Percentiles rank a stretch among this genome's conserved stretches.
phyloP scores from a whole-genome alignment of 2,113 vertebrate species.

The Otolemur garnettii region DNA sequence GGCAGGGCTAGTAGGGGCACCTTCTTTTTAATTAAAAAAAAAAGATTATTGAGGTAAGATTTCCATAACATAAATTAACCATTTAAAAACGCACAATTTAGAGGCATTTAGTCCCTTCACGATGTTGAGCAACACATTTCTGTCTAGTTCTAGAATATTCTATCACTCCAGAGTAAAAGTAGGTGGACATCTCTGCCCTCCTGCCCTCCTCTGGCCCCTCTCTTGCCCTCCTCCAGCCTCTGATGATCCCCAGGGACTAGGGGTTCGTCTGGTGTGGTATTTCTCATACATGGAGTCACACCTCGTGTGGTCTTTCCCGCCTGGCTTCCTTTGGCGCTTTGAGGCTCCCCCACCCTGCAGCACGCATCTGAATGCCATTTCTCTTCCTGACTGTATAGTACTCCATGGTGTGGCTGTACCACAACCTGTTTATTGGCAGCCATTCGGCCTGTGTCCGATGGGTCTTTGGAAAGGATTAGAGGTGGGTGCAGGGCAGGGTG shows the following conservation, averaged over 20 bases:
- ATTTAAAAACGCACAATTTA: not conserved
- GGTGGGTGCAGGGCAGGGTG: not conserved
- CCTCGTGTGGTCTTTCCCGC: accelerated
- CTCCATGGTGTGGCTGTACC: accelerated
- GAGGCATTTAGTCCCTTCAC: too few species aligned
- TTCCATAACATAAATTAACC: not conserved
- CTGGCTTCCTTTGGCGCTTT: not conserved
- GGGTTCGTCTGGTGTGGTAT: accelerated
- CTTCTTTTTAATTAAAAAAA: not conserved
- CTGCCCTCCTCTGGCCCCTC: not conserved
- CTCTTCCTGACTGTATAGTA: not conserved
- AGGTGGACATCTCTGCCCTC: too few species aligned
- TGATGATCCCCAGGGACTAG: accelerated
- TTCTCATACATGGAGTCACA: accelerated
- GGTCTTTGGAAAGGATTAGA: not conserved
- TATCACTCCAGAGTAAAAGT: accelerated
- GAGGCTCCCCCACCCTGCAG: accelerated
- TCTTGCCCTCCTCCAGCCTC: not conserved
- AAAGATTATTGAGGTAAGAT: not conserved
- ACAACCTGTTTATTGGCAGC: accelerated
- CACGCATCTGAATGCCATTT: accelerated
- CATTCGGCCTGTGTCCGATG: not conserved
- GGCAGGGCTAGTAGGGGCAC: not conserved
- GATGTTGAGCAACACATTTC: accelerated
- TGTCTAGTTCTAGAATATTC: not conserved